phyloP scores from a whole-genome alignment of 2,113 vertebrate genomes.

The Bufo bufo region DNA sequence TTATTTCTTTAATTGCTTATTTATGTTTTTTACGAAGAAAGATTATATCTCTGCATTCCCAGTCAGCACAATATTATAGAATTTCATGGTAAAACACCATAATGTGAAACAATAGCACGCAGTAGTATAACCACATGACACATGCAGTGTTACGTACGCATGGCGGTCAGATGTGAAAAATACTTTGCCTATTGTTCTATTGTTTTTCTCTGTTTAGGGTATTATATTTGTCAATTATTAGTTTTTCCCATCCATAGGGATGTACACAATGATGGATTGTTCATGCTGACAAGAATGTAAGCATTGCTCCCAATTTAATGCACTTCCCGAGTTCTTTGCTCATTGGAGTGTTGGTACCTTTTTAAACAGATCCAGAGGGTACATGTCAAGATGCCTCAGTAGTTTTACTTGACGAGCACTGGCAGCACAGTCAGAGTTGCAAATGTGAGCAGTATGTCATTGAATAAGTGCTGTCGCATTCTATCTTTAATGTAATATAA shows the following conservation, averaged over 20 bases:
- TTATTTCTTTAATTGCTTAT: too few species aligned
- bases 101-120: background rate
- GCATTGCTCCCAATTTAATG: constrained; percentile 44
- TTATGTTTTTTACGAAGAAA: too few species aligned
- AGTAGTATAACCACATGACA: background rate
- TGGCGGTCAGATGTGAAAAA: background rate
- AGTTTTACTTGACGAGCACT: constrained; percentile 32
- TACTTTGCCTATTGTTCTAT: background rate
- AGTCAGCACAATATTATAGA: background rate
- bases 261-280: constrained; percentile 46
- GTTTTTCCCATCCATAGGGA: constrained; percentile 9
- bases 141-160: background rate
- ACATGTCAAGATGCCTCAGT: constrained; percentile 51
- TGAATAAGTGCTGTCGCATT: constrained; percentile 49
- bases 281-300: constrained; percentile 38
- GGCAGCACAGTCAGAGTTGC: constrained; percentile 50
- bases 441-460: constrained; percentile 50
- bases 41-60: background rate
- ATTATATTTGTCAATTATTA: background rate
- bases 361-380: constrained; percentile 55
- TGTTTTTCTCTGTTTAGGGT: background rate
- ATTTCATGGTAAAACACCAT: background rate
- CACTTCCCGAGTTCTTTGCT: constrained; percentile 45
- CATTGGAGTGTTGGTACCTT: constrained; percentile 53
- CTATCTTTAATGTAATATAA: constrained; percentile 36